These are phyloP conservation scores for Ferrisia virgata DNA, from an alignment of 2,888 invertebrate species.

Conservation along the genomic window DNA sequence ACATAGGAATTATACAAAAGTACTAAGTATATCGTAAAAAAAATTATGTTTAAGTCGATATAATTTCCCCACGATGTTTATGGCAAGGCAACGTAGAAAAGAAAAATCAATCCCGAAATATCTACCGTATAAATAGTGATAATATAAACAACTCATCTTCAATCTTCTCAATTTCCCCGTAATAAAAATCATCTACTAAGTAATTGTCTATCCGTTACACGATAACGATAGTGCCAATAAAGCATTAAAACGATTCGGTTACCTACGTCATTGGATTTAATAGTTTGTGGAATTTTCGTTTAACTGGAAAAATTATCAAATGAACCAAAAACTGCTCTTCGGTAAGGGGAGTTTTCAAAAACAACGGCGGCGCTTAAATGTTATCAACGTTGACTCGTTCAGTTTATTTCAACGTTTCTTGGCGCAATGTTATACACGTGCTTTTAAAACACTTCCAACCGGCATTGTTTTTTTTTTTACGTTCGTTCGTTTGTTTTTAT, in stretches of 20 bases:
- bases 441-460: neutral
- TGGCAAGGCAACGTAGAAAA: neutral
- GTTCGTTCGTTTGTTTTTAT: neutral
- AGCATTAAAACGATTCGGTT: neutral
- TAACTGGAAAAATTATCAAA: slow-evolving; percentile 20
- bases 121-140: neutral
- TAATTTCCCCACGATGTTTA: neutral
- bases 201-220: neutral
- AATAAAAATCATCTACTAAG: neutral
- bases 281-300: neutral
- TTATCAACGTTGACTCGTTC: slow-evolving; percentile 18
- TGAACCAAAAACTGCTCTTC: slow-evolving; percentile 10
- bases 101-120: neutral
- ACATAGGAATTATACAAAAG: neutral
- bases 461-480: neutral
- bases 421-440: slow-evolving; percentile 27
- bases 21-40: neutral
- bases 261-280: slow-evolving; percentile 2
- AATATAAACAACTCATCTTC: neutral
- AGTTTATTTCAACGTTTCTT: slow-evolving; percentile 30
- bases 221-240: neutral
- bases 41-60: neutral
- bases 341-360: slow-evolving; percentile 24
- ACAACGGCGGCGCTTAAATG: slow-evolving; percentile 32
- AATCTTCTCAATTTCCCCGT: neutral